phyloP scores from a whole-genome alignment of 2,113 vertebrate genomes.

The Heterochromis multidens region DNA sequence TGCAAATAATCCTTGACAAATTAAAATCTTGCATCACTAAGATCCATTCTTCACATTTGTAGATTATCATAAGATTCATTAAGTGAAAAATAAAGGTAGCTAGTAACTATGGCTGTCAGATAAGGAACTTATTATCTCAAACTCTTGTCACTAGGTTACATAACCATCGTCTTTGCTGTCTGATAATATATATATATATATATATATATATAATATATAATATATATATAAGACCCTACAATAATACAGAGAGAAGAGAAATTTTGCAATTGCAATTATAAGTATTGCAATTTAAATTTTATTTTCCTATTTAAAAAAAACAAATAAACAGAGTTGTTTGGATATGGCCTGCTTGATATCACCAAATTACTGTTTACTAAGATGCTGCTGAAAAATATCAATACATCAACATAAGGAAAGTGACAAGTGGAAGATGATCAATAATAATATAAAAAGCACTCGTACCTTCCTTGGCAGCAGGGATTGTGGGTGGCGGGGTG shows the following conservation, averaged over 20 bases:
- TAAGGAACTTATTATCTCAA: neutral
- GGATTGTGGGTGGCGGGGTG: constrained; percentile 82
- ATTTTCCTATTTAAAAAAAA: no score
- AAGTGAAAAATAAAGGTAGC: neutral
- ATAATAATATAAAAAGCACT: neutral
- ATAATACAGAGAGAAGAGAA: no score
- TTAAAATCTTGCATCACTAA: neutral
- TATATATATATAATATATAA: no score
- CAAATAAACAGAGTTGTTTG: neutral
- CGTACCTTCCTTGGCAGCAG: constrained; percentile 86
- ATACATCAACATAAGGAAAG: neutral
- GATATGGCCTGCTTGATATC: neutral
- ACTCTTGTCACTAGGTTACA: neutral
- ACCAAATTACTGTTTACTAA: neutral
- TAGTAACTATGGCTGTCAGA: neutral
- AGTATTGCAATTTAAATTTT: no score
- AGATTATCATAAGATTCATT: neutral
- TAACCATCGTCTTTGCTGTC: neutral
- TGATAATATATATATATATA: neutral
- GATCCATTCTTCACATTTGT: neutral
- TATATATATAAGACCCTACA: no score
- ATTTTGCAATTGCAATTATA: no score
- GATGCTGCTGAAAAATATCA: neutral
- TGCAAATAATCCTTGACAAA: neutral
- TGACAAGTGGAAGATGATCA: neutral